A percentile compares a stretch with the other conserved stretches of the same genome.
Conservation (phyloP, 2,888 invertebrate species). For the Phaonia tiefii region DNA sequence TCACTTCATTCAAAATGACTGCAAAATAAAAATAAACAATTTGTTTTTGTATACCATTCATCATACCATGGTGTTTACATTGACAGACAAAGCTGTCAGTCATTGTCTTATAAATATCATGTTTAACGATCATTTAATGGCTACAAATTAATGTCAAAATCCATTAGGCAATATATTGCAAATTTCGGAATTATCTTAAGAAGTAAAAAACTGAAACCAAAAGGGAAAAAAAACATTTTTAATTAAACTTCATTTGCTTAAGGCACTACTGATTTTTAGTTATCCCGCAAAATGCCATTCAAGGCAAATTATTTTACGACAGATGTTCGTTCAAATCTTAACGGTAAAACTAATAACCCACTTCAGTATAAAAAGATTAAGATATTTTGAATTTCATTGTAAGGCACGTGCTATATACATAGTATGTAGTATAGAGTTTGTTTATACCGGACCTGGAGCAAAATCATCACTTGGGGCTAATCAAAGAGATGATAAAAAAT, state of each 20-base stretch:
- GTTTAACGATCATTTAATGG: constrained; percentile 16
- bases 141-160: constrained; percentile 31
- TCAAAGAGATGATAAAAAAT: neutral
- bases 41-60: too few species aligned
- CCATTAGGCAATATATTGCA: constrained; percentile 38
- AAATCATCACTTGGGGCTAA: neutral
- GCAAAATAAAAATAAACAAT: too few species aligned
- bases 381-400: neutral
- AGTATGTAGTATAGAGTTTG: too few species aligned
- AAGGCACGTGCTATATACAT: constrained; percentile 23
- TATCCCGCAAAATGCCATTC: constrained; percentile 33
- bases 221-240: too few species aligned
- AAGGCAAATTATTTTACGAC: constrained; percentile 20
- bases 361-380: constrained; percentile 4
- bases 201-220: too few species aligned
- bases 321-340: constrained; percentile 1
- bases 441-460: too few species aligned
- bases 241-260: neutral
- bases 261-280: too few species aligned
- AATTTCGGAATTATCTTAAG: too few species aligned
- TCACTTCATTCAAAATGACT: too few species aligned
- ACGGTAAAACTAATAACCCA: neutral
- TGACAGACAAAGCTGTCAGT: too few species aligned
- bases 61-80: too few species aligned
- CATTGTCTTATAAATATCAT: neutral